Percentiles rank a stretch among this genome's conserved stretches.
Conservation (phyloP, 2,797 vertebrate genomes). For the Malurus splendens region DNA sequence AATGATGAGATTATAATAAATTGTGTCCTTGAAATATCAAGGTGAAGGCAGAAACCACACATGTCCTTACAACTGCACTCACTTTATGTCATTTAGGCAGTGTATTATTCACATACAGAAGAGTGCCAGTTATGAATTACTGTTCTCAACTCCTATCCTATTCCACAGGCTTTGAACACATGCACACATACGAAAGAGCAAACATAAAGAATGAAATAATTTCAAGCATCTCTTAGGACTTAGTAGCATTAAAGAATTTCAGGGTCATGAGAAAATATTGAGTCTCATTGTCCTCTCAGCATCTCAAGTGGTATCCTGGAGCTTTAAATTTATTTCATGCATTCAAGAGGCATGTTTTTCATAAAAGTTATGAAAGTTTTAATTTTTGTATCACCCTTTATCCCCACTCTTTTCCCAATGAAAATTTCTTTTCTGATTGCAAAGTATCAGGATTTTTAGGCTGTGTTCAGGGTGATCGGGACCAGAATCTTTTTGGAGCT, state of each 20-base stretch:
- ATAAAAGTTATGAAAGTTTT: not conserved
- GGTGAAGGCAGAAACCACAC: not conserved
- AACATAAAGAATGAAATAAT: not conserved
- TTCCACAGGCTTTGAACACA: not conserved
- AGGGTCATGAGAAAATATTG: not conserved
- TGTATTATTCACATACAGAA: not conserved
- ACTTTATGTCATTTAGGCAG: not conserved
- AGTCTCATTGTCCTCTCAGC: not conserved
- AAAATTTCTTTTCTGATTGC: not conserved
- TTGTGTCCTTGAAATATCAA: not conserved
- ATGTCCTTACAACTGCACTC: not conserved
- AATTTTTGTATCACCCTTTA: not conserved
- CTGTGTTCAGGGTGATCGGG: not conserved
- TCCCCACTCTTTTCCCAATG: not conserved
- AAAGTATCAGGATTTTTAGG: not conserved
- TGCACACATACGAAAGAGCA: not conserved
- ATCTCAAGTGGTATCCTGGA: not conserved
- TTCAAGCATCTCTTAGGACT: not conserved
- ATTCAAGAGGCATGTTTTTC: not conserved
- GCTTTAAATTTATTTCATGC: not conserved
- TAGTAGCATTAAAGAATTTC: not conserved
- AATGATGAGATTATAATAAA: not conserved
- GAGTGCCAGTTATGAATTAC: not conserved
- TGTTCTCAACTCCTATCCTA: not conserved
- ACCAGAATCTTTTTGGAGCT: not conserved